These are phyloP conservation scores for Heterohyrax brucei DNA, from an alignment of 2,797 vertebrate species.

Conservation along the genomic window DNA sequence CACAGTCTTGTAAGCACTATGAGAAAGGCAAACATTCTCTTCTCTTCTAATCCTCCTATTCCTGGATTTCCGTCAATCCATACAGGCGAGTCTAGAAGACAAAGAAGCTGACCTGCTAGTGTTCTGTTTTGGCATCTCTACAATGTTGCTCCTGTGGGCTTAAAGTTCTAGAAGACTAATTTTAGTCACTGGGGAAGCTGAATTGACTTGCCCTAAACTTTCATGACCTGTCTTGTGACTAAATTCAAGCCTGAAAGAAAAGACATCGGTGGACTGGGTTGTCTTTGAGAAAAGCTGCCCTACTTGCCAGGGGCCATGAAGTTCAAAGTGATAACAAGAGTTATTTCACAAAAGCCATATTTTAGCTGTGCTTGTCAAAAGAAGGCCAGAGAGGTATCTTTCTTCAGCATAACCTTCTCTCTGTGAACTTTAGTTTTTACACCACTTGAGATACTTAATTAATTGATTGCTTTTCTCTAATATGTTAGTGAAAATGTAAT, in stretches of 20 bases:
- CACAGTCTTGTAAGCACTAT: background rate
- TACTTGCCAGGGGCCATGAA: background rate
- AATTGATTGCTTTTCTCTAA: slow-evolving; percentile 14
- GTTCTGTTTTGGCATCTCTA: slow-evolving; percentile 74
- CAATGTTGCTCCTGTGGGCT: slow-evolving; percentile 71
- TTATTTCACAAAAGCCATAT: background rate
- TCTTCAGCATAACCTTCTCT: background rate
- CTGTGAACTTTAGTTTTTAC: background rate
- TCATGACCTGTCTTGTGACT: slow-evolving; percentile 47
- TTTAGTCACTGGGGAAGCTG: slow-evolving; percentile 50
- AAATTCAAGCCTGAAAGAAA: slow-evolving; percentile 23
- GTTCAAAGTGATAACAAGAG: too few species aligned
- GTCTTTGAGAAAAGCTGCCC: background rate
- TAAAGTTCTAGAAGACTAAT: background rate
- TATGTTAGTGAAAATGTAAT: slow-evolving; percentile 51
- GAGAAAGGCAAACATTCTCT: background rate
- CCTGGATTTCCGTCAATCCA: slow-evolving; percentile 13
- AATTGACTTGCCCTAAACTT: slow-evolving; percentile 70
- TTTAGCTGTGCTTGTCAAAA: slow-evolving; percentile 75
- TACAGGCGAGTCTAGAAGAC: background rate
- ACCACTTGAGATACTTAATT: background rate
- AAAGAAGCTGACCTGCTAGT: slow-evolving; percentile 30
- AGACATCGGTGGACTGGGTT: background rate
- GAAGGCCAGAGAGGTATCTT: slow-evolving; percentile 25
- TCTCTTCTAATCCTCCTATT: background rate